Evolutionary conservation across 2,113 vertebrate genomes (phyloP).

Genomic region (Pollachius pollachius): DNA sequence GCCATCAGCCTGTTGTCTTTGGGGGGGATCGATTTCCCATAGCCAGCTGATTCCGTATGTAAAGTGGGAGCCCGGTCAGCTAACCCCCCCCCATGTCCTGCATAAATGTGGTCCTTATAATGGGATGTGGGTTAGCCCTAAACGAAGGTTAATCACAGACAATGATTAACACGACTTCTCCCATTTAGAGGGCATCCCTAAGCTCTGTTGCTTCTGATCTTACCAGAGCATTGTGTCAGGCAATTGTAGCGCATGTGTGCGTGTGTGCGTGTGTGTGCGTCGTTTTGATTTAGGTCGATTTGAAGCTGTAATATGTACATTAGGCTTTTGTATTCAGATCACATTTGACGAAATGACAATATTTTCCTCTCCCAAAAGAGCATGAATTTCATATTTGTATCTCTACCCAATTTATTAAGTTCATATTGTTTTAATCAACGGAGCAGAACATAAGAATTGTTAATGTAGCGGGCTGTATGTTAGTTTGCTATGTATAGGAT

Average conservation of each 20-base stretch:
- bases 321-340: no score
- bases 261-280: background rate
- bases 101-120: slow-evolving; percentile 15
- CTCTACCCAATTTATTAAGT: no score
- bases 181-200: slow-evolving; percentile 29
- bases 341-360: no score
- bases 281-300: no score
- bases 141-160: slow-evolving; percentile 49
- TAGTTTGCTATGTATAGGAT: no score
- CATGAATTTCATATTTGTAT: no score
- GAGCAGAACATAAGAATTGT: no score
- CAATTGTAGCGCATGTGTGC: background rate
- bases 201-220: slow-evolving; percentile 13
- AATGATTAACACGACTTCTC: slow-evolving; percentile 46
- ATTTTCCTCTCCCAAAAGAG: no score
- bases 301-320: no score
- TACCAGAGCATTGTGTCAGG: background rate
- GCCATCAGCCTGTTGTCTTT: slow-evolving; percentile 24
- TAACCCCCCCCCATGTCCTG: slow-evolving; percentile 14
- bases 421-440: no score
- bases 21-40: slow-evolving; percentile 50
- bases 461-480: no score
- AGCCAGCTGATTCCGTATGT: slow-evolving; percentile 34
- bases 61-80: slow-evolving; percentile 27
- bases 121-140: slow-evolving; percentile 17